These are phyloP conservation scores for Sebastes wilsoni DNA, from an alignment of 2,797 vertebrate species.

Conservation along the genomic window DNA sequence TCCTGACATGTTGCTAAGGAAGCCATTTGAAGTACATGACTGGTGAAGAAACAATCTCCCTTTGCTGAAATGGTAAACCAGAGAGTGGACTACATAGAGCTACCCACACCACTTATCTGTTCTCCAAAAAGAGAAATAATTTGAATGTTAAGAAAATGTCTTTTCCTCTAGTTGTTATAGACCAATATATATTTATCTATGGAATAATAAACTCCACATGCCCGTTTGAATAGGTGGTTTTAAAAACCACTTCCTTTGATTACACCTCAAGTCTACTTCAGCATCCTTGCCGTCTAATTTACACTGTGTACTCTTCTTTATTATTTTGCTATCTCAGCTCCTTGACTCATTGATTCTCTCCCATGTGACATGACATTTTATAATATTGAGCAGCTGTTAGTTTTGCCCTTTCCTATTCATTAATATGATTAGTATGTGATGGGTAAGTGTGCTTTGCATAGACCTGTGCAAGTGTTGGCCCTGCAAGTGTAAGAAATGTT, in stretches of 20 bases:
- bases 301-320: background rate
- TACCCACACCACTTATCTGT: background rate
- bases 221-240: background rate
- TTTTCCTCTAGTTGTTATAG: background rate
- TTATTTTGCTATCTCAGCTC: constrained; percentile 23
- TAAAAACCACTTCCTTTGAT: background rate
- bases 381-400: constrained; percentile 56
- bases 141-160: background rate
- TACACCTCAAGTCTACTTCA: background rate
- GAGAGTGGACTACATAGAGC: background rate
- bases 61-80: background rate
- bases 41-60: background rate
- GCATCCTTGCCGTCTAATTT: background rate
- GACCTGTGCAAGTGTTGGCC: constrained; percentile 17
- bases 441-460: constrained; percentile 10
- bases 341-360: constrained; percentile 38
- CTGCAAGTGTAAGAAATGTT: background rate
- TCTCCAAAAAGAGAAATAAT: background rate
- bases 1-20: background rate
- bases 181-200: background rate
- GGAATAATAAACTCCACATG: background rate
- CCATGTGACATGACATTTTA: constrained; percentile 60
- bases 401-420: constrained; percentile 55
- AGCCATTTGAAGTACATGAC: background rate
- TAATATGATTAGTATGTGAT: constrained; percentile 45